phyloP scores from a whole-genome alignment of 23 tunicate genomes.

The Oikopleura vanhoeffeni region DNA sequence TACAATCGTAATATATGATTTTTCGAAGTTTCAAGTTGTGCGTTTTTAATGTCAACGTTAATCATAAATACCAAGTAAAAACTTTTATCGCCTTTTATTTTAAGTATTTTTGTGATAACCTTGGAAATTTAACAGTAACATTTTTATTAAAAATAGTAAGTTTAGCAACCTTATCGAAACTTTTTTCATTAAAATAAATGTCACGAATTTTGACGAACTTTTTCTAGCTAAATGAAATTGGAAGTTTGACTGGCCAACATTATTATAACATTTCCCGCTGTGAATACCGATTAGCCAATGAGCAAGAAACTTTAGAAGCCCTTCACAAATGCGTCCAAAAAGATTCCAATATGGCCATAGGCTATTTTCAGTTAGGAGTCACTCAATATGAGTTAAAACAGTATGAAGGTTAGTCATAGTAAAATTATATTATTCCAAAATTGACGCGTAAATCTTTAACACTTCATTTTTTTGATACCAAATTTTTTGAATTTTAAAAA shows the following conservation, averaged over 20 bases:
- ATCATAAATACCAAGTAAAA: no score
- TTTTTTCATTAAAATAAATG: neutral
- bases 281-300: neutral
- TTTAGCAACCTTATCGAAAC: neutral
- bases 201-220: no score
- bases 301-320: neutral
- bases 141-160: neutral
- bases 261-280: neutral
- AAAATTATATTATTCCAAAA: no score
- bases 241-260: neutral
- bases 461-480: no score
- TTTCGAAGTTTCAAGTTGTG: no score
- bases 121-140: no score
- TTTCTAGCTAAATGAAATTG: neutral
- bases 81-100: no score
- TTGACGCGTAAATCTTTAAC: no score
- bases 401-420: neutral
- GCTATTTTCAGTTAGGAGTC: neutral
- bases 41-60: no score
- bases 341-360: neutral
- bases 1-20: no score
- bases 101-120: no score
- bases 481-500: no score
- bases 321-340: neutral
- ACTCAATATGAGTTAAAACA: neutral